Conservation (phyloP, 1,140 invertebrate genomes). For the Conus betulinus region DNA sequence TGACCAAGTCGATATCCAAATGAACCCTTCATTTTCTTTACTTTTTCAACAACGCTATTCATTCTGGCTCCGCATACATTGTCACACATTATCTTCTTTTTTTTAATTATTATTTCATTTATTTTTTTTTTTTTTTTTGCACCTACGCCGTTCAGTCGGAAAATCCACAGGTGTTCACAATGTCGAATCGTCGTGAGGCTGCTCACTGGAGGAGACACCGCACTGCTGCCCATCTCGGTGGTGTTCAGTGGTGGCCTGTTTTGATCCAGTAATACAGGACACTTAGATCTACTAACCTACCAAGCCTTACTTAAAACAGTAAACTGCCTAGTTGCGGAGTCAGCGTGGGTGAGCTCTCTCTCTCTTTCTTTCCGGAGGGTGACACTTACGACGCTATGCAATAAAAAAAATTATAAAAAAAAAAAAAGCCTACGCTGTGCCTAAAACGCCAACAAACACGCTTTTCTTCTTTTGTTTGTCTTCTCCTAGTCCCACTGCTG, state of each 20-base stretch:
- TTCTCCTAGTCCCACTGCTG: too few species aligned
- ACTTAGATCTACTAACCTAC: not conserved
- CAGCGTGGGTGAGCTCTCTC: not conserved
- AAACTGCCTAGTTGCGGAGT: not conserved
- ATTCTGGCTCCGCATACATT: not conserved
- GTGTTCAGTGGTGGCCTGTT: too few species aligned
- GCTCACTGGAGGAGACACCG: too few species aligned
- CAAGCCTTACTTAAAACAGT: not conserved
- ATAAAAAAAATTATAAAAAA: not conserved
- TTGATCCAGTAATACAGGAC: not conserved
- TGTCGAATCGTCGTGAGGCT: too few species aligned
- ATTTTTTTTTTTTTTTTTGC: not conserved
- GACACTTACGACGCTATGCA: not conserved
- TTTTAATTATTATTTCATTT: too few species aligned
- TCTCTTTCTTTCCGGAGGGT: not conserved
- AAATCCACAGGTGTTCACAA: not conserved
- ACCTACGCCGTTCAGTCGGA: not conserved
- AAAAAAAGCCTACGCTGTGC: not conserved
- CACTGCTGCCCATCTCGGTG: too few species aligned
- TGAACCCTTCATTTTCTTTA: not conserved
- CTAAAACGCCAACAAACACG: too few species aligned
- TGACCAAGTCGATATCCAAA: not conserved
- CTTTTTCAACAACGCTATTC: not conserved
- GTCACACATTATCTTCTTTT: not conserved
- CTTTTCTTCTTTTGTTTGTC: too few species aligned